Evolutionary conservation across 2,797 vertebrate species (phyloP).

Genomic region (Semaprochilodus insignis): DNA sequence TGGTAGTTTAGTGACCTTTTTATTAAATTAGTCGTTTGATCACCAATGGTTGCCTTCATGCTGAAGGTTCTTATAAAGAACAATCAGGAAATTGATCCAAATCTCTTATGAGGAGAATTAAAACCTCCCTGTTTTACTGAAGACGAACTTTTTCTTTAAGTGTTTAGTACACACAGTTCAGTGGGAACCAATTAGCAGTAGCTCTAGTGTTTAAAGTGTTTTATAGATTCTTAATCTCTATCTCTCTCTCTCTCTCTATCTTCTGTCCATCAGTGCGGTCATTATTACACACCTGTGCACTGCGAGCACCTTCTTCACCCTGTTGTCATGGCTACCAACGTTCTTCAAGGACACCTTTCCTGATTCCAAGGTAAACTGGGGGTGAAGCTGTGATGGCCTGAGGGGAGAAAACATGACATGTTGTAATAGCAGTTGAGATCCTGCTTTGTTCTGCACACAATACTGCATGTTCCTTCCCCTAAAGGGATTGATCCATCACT

Average conservation of each 20-base stretch:
- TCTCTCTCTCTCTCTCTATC: not conserved
- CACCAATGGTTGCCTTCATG: no score
- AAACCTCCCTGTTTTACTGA: no score
- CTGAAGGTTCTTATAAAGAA: no score
- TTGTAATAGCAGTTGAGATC: not conserved
- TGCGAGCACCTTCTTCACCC: conserved; percentile 92
- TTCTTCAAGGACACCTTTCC: conserved; percentile 96
- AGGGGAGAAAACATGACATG: not conserved
- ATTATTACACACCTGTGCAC: conserved; percentile 91
- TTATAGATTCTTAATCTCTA: not conserved
- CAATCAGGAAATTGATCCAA: no score
- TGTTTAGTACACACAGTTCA: no score
- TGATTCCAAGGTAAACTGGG: conserved; percentile 85
- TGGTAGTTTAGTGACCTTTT: no score
- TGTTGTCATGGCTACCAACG: conserved; percentile 96
- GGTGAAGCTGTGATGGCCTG: not conserved
- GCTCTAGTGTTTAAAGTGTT: no score
- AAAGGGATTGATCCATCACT: no score
- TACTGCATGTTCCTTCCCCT: not conserved
- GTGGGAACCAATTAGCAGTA: no score
- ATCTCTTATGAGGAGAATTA: no score
- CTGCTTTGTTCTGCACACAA: not conserved
- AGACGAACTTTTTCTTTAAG: no score
- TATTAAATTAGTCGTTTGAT: no score
- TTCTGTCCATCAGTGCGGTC: conserved; percentile 82